These are phyloP conservation scores for Zaprionus davidi DNA, from an alignment of 1,140 invertebrate species.

Conservation along the genomic window DNA sequence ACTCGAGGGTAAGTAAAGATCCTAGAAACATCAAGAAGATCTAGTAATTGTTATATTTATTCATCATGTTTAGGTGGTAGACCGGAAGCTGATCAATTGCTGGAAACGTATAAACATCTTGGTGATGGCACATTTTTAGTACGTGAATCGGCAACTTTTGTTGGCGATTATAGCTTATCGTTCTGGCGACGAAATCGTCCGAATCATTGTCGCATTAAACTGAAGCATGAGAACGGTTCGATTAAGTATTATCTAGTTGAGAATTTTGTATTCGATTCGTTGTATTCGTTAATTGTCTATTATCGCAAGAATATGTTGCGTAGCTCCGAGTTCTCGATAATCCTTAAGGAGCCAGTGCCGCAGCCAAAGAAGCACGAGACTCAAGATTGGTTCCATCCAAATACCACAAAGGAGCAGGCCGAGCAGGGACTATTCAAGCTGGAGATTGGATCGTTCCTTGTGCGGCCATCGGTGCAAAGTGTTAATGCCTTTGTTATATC, in stretches of 20 bases:
- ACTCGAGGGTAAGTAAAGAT: slow-evolving; percentile 86
- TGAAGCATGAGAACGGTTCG: slow-evolving; percentile 94
- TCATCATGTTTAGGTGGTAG: slow-evolving; percentile 86
- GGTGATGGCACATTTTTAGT: slow-evolving; percentile 98
- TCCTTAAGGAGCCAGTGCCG: slow-evolving; percentile 95
- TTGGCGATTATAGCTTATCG: slow-evolving; percentile 97
- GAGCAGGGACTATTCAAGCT: slow-evolving; percentile 94
- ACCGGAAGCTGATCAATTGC: slow-evolving; percentile 87
- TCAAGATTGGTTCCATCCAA: slow-evolving; percentile 96
- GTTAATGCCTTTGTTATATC: slow-evolving; percentile 95
- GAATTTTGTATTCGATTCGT: slow-evolving; percentile 94
- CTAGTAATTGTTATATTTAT: background rate
- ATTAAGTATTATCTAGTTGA: slow-evolving; percentile 97
- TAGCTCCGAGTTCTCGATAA: slow-evolving; percentile 95
- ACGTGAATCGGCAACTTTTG: slow-evolving; percentile 97
- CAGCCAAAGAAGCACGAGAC: slow-evolving; percentile 97
- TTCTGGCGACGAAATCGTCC: slow-evolving; percentile 96
- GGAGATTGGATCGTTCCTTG: slow-evolving; percentile 96
- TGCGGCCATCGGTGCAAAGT: slow-evolving; percentile 94
- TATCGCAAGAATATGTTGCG: slow-evolving; percentile 94
- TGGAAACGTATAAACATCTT: slow-evolving; percentile 92
- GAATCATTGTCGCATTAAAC: slow-evolving; percentile 96
- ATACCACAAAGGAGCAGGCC: slow-evolving; percentile 91
- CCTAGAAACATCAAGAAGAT: background rate
- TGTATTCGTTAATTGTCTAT: slow-evolving; percentile 96